Evolutionary conservation across 1,140 invertebrate species (phyloP).

Genomic region (Drosophila murphyi): DNA sequence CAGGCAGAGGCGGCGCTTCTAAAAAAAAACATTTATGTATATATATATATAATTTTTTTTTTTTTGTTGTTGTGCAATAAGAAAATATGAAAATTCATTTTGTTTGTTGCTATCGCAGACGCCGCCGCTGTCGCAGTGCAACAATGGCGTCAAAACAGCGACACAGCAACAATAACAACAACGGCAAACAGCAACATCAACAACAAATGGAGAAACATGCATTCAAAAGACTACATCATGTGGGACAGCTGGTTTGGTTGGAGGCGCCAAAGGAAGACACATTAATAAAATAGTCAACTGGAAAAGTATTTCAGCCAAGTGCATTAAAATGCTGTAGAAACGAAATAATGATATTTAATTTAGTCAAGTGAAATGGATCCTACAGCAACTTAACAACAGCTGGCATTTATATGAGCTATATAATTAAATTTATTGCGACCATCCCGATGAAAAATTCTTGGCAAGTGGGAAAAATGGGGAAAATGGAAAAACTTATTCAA

Average conservation of each 20-base stretch:
- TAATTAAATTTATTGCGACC: slow-evolving; percentile 43
- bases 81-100: slow-evolving; percentile 82
- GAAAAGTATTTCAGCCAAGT: slow-evolving; percentile 53
- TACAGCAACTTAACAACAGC: slow-evolving; percentile 38
- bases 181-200: slow-evolving; percentile 35
- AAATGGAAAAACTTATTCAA: slow-evolving; percentile 18
- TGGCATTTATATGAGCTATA: slow-evolving; percentile 46
- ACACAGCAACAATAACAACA: slow-evolving; percentile 46
- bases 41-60: slow-evolving; percentile 13
- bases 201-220: slow-evolving; percentile 45
- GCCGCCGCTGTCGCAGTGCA: slow-evolving; percentile 44
- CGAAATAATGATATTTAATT: slow-evolving; percentile 73
- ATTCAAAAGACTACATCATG: slow-evolving; percentile 48
- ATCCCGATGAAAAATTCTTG: slow-evolving; percentile 25
- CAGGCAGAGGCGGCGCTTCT: slow-evolving; percentile 34
- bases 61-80: slow-evolving; percentile 41
- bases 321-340: slow-evolving; percentile 75
- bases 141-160: slow-evolving; percentile 75
- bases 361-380: slow-evolving; percentile 55
- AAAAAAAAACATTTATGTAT: slow-evolving; percentile 30
- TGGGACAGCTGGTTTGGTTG: slow-evolving; percentile 57
- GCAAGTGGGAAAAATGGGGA: not conserved
- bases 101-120: slow-evolving; percentile 32
- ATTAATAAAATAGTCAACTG: slow-evolving; percentile 46
- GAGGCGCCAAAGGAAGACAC: slow-evolving; percentile 13